A percentile compares a stretch with the other conserved stretches of the same genome.
Evolutionary conservation across 2,888 invertebrate species (phyloP).

Genomic region (Dasypogon diadema): DNA sequence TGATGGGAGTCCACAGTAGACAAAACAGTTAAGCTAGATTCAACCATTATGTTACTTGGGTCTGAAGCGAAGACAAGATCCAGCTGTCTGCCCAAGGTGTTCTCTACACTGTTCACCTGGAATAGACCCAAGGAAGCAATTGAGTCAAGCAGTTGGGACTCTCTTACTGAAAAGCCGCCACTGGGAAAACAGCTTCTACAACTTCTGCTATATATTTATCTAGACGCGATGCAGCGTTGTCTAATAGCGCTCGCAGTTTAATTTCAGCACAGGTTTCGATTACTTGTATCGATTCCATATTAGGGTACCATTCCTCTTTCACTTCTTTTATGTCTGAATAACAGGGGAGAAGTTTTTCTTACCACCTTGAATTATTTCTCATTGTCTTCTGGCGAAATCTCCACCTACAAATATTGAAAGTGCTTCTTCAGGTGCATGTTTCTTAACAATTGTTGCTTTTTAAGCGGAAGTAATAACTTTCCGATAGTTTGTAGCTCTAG

Average conservation of each 20-base stretch:
- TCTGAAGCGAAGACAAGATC: no score
- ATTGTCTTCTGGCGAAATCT: neutral
- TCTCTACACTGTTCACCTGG: no score
- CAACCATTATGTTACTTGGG: no score
- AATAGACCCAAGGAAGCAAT: no score
- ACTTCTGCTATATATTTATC: conserved; percentile 7
- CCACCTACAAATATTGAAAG: neutral
- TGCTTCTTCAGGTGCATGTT: neutral
- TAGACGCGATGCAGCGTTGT: neutral
- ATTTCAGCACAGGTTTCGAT: conserved; percentile 8
- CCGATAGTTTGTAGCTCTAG: neutral
- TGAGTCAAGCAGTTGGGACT: no score
- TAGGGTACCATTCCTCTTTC: neutral
- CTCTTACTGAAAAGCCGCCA: no score
- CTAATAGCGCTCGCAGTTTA: conserved; percentile 2
- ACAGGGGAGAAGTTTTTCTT: neutral
- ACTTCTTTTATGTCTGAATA: neutral
- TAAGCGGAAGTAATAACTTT: neutral
- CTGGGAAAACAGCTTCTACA: no score
- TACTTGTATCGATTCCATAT: conserved; percentile 6
- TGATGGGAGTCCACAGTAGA: no score
- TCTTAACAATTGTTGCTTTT: neutral
- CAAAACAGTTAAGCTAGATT: no score
- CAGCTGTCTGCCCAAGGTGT: no score
- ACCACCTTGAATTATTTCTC: neutral